Conservation (phyloP, 2,888 invertebrate species). For the Ommatoiulus sabulosus region DNA sequence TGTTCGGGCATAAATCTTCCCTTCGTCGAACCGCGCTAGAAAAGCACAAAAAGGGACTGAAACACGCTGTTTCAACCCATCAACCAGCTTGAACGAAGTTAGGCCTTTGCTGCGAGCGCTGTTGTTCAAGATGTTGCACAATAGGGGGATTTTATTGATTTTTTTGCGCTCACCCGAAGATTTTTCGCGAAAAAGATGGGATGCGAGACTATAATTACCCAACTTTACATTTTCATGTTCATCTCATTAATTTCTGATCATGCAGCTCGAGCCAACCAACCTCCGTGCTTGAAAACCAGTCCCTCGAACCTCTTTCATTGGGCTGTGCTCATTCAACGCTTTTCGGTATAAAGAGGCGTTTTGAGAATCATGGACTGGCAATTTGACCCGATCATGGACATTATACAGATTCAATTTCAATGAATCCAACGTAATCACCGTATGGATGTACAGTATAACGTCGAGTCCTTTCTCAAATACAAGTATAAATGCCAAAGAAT, state of each 20-base stretch:
- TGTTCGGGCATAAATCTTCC: slow-evolving; percentile 18
- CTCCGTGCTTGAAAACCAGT: background rate
- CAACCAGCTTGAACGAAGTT: slow-evolving; percentile 9
- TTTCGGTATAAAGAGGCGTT: too few species aligned
- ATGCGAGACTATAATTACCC: slow-evolving; percentile 43
- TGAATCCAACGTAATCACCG: too few species aligned
- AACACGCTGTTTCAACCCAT: background rate
- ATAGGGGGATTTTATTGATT: slow-evolving; percentile 2
- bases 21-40: background rate
- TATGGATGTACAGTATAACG: too few species aligned
- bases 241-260: slow-evolving; percentile 40
- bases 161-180: background rate
- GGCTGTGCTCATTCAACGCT: too few species aligned
- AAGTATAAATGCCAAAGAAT: too few species aligned
- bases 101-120: slow-evolving; percentile 1
- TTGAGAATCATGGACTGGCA: too few species aligned
- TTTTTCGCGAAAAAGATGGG: slow-evolving; percentile 31
- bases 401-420: too few species aligned
- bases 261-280: background rate
- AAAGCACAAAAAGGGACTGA: background rate
- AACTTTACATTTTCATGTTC: slow-evolving; percentile 31
- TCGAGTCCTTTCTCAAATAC: too few species aligned
- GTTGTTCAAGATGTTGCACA: slow-evolving; percentile 40
- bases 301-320: too few species aligned
- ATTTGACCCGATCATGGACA: too few species aligned